Conservation (phyloP, 2,797 vertebrate species). For the Triplophysa yarkandensis region DNA sequence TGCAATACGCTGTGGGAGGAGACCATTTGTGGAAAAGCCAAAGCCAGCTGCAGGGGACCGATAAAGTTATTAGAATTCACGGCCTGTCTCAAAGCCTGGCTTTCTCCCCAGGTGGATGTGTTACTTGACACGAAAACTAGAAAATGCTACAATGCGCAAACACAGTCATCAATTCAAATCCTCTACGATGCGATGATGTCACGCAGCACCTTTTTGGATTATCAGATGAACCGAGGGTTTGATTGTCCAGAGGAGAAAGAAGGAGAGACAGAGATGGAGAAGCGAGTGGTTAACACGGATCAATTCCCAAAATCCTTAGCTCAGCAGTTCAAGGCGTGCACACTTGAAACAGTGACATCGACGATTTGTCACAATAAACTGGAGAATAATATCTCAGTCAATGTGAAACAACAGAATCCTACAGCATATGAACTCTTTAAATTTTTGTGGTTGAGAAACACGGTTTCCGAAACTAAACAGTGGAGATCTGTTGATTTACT, state of each 20-base stretch:
- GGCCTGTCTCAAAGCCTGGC: slow-evolving; percentile 60
- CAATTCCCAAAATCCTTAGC: slow-evolving; percentile 37
- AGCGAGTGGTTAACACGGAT: slow-evolving; percentile 9
- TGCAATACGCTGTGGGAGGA: slow-evolving; percentile 71
- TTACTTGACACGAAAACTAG: slow-evolving; percentile 55
- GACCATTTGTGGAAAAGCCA: slow-evolving; percentile 49
- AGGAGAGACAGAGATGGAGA: slow-evolving; percentile 25
- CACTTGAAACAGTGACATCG: slow-evolving; percentile 29
- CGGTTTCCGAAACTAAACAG: background rate
- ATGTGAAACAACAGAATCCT: slow-evolving; percentile 30
- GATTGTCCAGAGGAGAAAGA: slow-evolving; percentile 41
- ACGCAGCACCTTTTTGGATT: background rate
- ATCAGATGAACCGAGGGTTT: slow-evolving; percentile 7
- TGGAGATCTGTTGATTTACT: background rate
- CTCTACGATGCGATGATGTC: slow-evolving; percentile 9
- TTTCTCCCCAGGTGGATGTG: slow-evolving; percentile 60
- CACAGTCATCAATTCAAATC: slow-evolving; percentile 26
- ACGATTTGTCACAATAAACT: slow-evolving; percentile 27
- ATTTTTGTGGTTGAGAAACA: background rate
- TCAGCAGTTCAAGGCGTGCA: slow-evolving; percentile 29
- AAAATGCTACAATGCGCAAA: slow-evolving; percentile 35
- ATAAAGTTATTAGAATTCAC: slow-evolving; percentile 75
- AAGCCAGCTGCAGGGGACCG: slow-evolving; percentile 69
- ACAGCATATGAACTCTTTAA: no score
- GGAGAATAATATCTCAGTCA: slow-evolving; percentile 35